Base-by-base conservation (phyloP, 2,797 vertebrate species). In the Syngnathus acus region DNA sequence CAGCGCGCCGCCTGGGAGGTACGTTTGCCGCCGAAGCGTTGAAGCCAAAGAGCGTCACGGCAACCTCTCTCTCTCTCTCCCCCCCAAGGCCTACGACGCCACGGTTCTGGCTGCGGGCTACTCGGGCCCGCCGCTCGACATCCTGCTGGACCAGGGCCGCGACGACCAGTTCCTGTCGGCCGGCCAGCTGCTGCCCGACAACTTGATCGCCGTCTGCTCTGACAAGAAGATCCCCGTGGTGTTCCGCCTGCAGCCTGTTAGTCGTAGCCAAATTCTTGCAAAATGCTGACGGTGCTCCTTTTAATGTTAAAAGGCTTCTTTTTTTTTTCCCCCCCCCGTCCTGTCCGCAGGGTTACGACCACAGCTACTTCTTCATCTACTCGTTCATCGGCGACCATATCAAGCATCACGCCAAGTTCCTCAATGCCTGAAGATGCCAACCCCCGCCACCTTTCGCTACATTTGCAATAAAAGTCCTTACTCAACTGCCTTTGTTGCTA, bases 341-440 rank as follows among this genome's bases (percentile, higher is more conserved):
- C 65, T 58, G 71, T 9, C 82, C 66, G 65, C 78, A 99, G 97
- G 96, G 95, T 61, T 99, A 97, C 0, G 96, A 99, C 84, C 97
- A 99, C 88, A 97, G 95, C 89, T 99, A 95, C 87, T 98, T 88
- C 88, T 98, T 99, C 82, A 93, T 98, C 65, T 91, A 93, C 74
- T 95, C 95, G 0, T 98, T 96, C 81, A 91, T 98, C 71, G 85
- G 87, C 1, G 94, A 99, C 78, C 96, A 99, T 89, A 93, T 98
- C 90, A 93, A 92, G 72, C 97, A 99, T 68, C 97, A 99, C 32
- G 93, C 94, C 75, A 98, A 98, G 82, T 96, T 91, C 84, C 92
- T 98, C 75, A 95, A 91, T 7, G 94, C 91, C 53, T 93, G 72
- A 89, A 48, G 5, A 14, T 5, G 26, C 26, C 26, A 26, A 26